Evolutionary conservation across 64 coral and sea anemone species (phyloP), one percentile per base, ranked within the genome.

Genomic region (Montipora sp.): DNA sequence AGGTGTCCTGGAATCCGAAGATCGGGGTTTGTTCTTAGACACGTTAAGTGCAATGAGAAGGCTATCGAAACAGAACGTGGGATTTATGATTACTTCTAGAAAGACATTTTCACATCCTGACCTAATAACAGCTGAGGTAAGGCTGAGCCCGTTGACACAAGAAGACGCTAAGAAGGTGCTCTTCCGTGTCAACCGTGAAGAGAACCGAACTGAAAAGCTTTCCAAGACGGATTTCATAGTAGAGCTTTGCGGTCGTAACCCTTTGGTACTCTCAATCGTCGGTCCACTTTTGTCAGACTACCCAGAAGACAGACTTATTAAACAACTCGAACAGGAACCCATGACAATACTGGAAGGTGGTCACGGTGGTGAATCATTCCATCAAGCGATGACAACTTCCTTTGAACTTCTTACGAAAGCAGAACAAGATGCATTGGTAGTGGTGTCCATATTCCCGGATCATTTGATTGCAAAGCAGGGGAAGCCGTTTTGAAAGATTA

Each of bases 221-320:
- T 55, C 13, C 47, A 72, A 80, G 45, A 36, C 61, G 73, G 61
- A 77, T 47, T 7, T 50, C n/a, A 51, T 95, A 48, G 89, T 77
- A 7, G n/a, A 95, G 1, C 75, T 95, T 7, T 95, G 93, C 69
- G 93, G 79, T 22, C 5, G 59, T 20, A 57, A 73, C 12, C 93
- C 93, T 69, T 74, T 95, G 18, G 89, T 73, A 11, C 89, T 95
- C 15, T 79, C 88, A 47, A 95, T 95, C 23, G 59, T 89, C 12
- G 79, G 92, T 3, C 72, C 92, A 36, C 55, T 90, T 15, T 65
- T 94, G 19, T 66, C 90, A 14, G 70, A 71, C 2, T 84, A 77
- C 71, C 12, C 71, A 9, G 80, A 49, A 22, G 72, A 84, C 0
- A 60, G 14, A 23, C 24, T 92, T 7, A 85, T 92, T 74, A 13